Conservation (phyloP, 2,888 invertebrate genomes). For the Timema cristinae region DNA sequence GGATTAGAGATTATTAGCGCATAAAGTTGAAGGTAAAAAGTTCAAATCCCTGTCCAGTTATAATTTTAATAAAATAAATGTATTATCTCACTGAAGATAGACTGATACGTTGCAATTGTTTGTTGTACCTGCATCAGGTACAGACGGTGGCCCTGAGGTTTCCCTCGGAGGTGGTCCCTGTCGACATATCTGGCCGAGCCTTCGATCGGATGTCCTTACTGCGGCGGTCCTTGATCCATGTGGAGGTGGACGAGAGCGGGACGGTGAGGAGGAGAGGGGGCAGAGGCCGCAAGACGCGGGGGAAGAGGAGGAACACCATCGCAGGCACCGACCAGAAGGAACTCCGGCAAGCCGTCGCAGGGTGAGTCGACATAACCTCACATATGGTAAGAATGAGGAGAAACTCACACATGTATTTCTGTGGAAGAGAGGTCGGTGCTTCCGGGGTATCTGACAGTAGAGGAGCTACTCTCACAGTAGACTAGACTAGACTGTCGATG, state of each 20-base stretch:
- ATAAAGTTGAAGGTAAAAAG: no score
- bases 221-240: constrained; percentile 71
- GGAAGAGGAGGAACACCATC: constrained; percentile 84
- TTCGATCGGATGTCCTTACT: constrained; percentile 87
- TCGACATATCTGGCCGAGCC: constrained; percentile 82
- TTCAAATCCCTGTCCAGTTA: no score
- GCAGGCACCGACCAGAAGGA: constrained; percentile 88
- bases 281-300: constrained; percentile 69
- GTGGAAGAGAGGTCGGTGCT: no score
- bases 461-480: no score
- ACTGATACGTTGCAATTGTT: neutral
- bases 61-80: no score
- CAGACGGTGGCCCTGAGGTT: constrained; percentile 52
- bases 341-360: constrained; percentile 78
- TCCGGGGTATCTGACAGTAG: no score
- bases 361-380: constrained; percentile 48
- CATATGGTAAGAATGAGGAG: no score
- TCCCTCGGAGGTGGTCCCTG: constrained; percentile 81
- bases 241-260: constrained; percentile 41
- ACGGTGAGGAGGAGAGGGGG: constrained; percentile 56
- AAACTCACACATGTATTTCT: no score
- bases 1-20: no score
- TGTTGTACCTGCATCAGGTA: constrained; percentile 1
- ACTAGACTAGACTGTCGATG: no score
- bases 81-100: no score